These are phyloP conservation scores for Seriola rivoliana DNA, from an alignment of 2,113 vertebrate genomes.

Conservation along the genomic window DNA sequence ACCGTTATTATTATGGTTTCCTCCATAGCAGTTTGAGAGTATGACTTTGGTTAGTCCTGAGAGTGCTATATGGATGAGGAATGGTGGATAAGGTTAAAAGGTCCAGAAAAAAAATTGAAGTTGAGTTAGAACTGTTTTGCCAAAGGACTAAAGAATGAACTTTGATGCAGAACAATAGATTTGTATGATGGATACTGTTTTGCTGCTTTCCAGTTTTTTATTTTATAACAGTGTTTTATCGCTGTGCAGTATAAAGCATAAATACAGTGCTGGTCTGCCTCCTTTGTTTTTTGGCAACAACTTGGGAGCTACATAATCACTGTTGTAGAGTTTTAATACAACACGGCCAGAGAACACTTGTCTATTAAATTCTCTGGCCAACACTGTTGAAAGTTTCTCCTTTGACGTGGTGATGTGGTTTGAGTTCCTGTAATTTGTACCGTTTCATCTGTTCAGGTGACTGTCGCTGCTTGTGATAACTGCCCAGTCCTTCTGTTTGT, in stretches of 20 bases:
- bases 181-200: neutral
- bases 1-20: neutral
- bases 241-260: constrained; percentile 35
- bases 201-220: constrained; percentile 9
- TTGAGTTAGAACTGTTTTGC: neutral
- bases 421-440: neutral
- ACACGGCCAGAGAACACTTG: constrained; percentile 15
- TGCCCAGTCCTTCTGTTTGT: constrained; percentile 53
- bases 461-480: constrained; percentile 40
- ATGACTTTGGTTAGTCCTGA: too few relatives aligned
- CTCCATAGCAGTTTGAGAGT: neutral
- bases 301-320: constrained; percentile 20
- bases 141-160: neutral
- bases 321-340: constrained; percentile 19
- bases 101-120: neutral
- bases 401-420: constrained; percentile 38
- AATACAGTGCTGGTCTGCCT: constrained; percentile 18
- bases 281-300: constrained; percentile 40
- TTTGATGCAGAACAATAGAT: neutral
- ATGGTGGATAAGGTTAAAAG: neutral
- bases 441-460: constrained; percentile 33
- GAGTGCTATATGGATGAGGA: neutral
- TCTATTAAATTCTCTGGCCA: constrained; percentile 34
- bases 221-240: constrained; percentile 39
- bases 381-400: constrained; percentile 6